Evolutionary conservation across 2,888 invertebrate species (phyloP), one percentile per base, ranked within the genome.

Genomic region (Penaeus monodon): DNA sequence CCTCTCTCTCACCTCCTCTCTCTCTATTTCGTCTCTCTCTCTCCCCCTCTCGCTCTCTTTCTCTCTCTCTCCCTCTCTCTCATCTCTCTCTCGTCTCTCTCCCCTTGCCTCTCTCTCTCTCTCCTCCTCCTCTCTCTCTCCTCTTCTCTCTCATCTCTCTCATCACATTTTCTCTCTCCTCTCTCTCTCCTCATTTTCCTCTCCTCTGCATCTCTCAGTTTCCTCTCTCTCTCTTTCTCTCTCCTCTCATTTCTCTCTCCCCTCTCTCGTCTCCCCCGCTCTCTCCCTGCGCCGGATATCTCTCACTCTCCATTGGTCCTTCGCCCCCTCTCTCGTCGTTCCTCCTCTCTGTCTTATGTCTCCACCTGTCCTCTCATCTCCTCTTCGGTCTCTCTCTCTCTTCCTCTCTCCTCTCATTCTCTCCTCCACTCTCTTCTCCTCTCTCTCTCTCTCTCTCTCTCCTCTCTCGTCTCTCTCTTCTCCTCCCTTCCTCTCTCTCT

Each of bases 81-180:
- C 7, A 1, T 88, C 38, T 38, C 38, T 38, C 38, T 38, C 38
- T 38, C 38, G 1, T 77, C 77, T 77, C 24, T 33, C 12, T 77
- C 20, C 20, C 38, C 38, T 2, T 77, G 44, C 38, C 29, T 77
- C 77, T 38, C 38, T 33, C 22, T 38, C 77, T n/a, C 77, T 77
- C 77, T 33, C 22, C 38, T 44, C 38, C 38, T 77, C 38, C 38
- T 22, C 4, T 44, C 20, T 22, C 38, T 22, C 20, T 44, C 38
- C 77, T 33, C 77, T 77, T 22, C 38, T 22, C 38, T 22, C 81
- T 44, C 7, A 1, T 88, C n/a, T 57, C 44, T 86, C 38, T 77
- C n/a, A 88, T 12, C 44, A 27, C 10, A 17, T 88, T 79, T 24
- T 24, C 77, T 73, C 49, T 88, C 80, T 63, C 73, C 90, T 89